Conservation (phyloP, 2,113 vertebrate species). For the Furnarius figulus region DNA sequence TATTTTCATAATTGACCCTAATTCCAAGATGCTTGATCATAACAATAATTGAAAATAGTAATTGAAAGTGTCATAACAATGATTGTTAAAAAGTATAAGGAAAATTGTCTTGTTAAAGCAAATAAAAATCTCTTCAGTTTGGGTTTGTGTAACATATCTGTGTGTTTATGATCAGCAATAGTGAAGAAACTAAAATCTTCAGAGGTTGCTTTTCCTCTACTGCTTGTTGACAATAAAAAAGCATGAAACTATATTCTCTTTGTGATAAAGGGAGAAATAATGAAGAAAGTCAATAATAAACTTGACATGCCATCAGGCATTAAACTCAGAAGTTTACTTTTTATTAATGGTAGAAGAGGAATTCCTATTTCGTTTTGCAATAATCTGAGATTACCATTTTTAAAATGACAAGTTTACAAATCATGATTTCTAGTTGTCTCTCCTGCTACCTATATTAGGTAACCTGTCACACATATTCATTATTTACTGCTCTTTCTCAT, state of each 20-base stretch:
- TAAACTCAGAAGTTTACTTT: not conserved
- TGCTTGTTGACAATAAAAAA: not conserved
- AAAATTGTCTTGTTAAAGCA: not conserved
- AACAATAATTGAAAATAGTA: not conserved
- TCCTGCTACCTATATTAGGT: not conserved
- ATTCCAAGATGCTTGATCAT: not conserved
- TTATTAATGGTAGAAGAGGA: not conserved
- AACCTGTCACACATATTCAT: not conserved
- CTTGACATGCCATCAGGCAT: fast-evolving
- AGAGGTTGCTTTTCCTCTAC: not conserved
- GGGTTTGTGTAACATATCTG: not conserved
- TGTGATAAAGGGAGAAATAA: not conserved
- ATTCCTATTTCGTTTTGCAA: not conserved
- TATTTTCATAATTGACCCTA: not conserved
- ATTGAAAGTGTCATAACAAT: not conserved
- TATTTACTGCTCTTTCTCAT: not conserved
- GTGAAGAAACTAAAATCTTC: not conserved
- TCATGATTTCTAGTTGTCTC: not conserved
- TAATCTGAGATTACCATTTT: not conserved
- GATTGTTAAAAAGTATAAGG: not conserved
- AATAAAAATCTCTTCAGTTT: not conserved
- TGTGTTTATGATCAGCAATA: not conserved
- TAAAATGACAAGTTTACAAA: not conserved
- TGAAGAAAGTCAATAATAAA: not conserved
- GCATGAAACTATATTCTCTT: not conserved